A percentile compares a stretch with the other conserved stretches of the same genome.
phyloP scores from a whole-genome alignment of 2,797 vertebrate genomes.

The Tangara arthus region DNA sequence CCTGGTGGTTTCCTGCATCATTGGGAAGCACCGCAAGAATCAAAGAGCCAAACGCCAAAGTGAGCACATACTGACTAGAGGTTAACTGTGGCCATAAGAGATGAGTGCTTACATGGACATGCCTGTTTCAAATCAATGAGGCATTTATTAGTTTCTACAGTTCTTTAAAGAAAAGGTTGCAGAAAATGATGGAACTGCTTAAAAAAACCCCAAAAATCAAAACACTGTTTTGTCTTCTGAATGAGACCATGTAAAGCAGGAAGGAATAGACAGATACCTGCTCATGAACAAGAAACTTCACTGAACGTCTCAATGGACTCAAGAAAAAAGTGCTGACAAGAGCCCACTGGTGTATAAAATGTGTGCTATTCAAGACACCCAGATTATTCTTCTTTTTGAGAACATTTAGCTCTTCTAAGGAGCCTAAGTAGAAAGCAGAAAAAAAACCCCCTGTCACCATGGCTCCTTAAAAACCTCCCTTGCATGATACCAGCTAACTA shows the following conservation, averaged over 20 bases:
- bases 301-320: background rate
- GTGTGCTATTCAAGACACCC: background rate
- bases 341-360: background rate
- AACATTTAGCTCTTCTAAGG: background rate
- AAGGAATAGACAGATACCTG: background rate
- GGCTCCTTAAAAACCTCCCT: background rate
- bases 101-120: conserved; percentile 39
- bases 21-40: background rate
- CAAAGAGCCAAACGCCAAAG: background rate
- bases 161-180: conserved; percentile 25
- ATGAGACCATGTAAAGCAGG: background rate
- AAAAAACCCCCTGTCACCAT: background rate
- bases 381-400: background rate
- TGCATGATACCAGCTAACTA: too few species aligned
- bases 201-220: background rate
- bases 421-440: background rate
- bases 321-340: background rate
- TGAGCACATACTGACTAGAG: background rate
- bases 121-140: conserved; percentile 52
- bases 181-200: background rate
- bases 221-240: background rate
- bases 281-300: background rate
- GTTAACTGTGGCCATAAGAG: conserved; percentile 58
- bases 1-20: background rate
- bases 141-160: conserved; percentile 32